Percentiles rank a stretch among this genome's conserved stretches.
These are phyloP conservation scores for Adelosebastes latens DNA, from an alignment of 2,797 vertebrate species.

Conservation along the genomic window DNA sequence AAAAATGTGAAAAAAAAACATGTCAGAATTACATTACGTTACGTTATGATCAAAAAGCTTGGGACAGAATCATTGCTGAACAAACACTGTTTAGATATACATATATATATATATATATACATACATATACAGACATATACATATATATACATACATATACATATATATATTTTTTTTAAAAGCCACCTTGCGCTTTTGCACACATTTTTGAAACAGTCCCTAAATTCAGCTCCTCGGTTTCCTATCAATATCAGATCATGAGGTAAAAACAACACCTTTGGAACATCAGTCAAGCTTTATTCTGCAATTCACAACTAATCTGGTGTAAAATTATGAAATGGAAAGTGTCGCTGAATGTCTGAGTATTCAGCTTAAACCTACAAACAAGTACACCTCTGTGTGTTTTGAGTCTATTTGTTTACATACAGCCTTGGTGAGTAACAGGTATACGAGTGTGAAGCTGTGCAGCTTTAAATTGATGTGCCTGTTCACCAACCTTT, in stretches of 20 bases:
- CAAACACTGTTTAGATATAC: too few relatives aligned
- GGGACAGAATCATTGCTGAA: too few relatives aligned
- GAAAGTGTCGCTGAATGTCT: background rate
- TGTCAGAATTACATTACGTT: background rate
- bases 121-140: too few relatives aligned
- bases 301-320: background rate
- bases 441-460: background rate
- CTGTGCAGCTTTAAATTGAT: background rate
- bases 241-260: background rate
- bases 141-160: too few relatives aligned
- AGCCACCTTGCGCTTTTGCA: too few relatives aligned
- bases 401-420: background rate
- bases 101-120: too few relatives aligned
- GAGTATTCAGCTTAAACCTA: background rate
- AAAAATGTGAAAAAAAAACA: background rate
- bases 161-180: too few relatives aligned
- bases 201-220: too few relatives aligned
- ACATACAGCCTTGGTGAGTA: background rate
- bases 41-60: too few relatives aligned
- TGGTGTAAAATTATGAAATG: background rate
- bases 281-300: background rate
- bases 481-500: constrained; percentile 2
- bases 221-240: background rate
- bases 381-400: background rate
- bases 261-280: background rate